Evolutionary conservation across 2,113 vertebrate species (phyloP), one percentile per base, ranked within the genome.

Genomic region (Rostratula benghalensis): DNA sequence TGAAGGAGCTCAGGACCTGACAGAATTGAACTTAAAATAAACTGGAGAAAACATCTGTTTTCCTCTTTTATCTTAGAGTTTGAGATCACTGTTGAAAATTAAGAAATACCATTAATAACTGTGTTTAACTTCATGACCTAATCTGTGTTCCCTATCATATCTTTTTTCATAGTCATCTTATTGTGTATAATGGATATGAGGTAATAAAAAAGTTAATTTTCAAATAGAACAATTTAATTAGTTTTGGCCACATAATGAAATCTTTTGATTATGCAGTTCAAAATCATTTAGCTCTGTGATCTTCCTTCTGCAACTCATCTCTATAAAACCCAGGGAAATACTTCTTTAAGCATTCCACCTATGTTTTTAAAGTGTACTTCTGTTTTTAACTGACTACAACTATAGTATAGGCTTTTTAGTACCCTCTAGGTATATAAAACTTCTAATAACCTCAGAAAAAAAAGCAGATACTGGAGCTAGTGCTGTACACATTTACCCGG

Each of bases 351-450:
- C 18, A 24, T 86, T 88, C 30, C 43, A 15, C 21, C 57, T 81
- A 25, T 2, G 33, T 50, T 94, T 95, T 89, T 41, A 2, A 90
- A 88, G 45, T 35, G 48, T 87, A 48, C 17, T 92, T 94, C 33
- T 79, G 45, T 35, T 96, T 97, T 93, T 88, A 79, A 48, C 57
- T 65, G 53, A 57, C 60, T 80, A n/a, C 27, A 87, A 82, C 43
- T 75, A 69, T 21, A 35, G 12, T 67, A 37, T 6, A 46, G 50
- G 7, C 12, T 87, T 77, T 87, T 74, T 69, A 56, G 21, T 79
- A 56, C 31, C 24, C 27, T 69, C 14, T 43, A 50, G 19, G 21
- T 92, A 86, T 84, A 41, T 76, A 37, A 84, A 89, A n/a, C 59
- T 70, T 68, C 9, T 39, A 19, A 50, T 43, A 54, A 59, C 2